phyloP scores from a whole-genome alignment of 37 sponge, comb jelly and placozoan genomes.

The Eunapius fragilis region DNA sequence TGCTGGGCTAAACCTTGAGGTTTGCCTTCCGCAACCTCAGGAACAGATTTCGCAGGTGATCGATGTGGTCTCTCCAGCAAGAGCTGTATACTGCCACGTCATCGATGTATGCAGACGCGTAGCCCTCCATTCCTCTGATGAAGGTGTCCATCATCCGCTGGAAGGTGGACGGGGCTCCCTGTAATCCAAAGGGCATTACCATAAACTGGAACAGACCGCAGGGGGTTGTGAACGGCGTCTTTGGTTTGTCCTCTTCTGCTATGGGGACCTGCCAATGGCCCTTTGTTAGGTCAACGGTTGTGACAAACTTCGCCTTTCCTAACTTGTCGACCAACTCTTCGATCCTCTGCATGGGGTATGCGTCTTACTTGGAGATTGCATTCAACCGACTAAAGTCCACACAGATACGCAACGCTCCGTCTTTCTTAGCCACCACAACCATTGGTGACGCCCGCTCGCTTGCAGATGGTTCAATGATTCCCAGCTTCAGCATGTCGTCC shows the following conservation, averaged over 20 bases:
- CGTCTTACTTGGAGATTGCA: slow-evolving; percentile 5
- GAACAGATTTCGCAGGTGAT: slow-evolving; percentile 4
- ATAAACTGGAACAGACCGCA: slow-evolving; percentile 5
- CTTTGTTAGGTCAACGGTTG: slow-evolving; percentile 20
- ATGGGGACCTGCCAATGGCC: slow-evolving; percentile 11
- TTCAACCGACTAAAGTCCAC: slow-evolving; percentile 9
- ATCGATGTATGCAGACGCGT: slow-evolving; percentile 15
- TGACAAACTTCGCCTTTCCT: not conserved
- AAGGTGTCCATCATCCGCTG: slow-evolving; percentile 3
- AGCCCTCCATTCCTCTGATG: not conserved
- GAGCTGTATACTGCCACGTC: slow-evolving; percentile 9
- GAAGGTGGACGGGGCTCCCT: slow-evolving; percentile 2
- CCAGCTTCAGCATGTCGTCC: not conserved
- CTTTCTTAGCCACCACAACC: slow-evolving; percentile 1
- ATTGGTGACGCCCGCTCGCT: slow-evolving; percentile 34
- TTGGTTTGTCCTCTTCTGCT: not conserved
- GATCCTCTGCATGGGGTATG: slow-evolving; percentile 18
- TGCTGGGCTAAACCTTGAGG: not conserved
- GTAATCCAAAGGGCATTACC: slow-evolving; percentile 21
- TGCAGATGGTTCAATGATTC: not conserved
- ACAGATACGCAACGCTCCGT: not conserved
- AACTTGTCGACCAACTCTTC: slow-evolving; percentile 3
- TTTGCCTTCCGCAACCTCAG: not conserved
- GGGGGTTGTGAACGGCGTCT: slow-evolving; percentile 7
- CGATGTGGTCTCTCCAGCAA: slow-evolving; percentile 19